Conservation (phyloP, 2,113 vertebrate species). For the Triplophysa rosa region DNA sequence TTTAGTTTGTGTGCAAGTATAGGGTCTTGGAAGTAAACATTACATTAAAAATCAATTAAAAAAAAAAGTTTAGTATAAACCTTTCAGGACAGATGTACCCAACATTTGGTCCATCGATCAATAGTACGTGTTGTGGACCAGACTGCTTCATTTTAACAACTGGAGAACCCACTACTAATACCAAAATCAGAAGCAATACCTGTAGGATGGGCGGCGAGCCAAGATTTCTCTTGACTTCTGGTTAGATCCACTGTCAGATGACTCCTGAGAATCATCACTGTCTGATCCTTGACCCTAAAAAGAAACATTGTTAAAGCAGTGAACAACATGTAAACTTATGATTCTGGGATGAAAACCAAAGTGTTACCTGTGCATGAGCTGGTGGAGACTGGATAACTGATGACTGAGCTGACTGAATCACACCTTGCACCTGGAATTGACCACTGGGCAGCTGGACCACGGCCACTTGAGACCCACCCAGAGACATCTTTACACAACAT, state of each 20-base stretch:
- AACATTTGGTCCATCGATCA: no score
- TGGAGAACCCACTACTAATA: no score
- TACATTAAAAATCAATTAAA: no score
- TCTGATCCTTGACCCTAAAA: slow-evolving; percentile 70
- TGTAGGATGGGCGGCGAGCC: slow-evolving; percentile 95
- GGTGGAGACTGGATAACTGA: slow-evolving; percentile 98
- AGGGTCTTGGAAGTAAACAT: no score
- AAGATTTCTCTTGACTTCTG: slow-evolving; percentile 98
- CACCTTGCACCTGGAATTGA: slow-evolving; percentile 97
- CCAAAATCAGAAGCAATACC: slow-evolving; percentile 67
- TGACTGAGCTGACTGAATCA: slow-evolving; percentile 97
- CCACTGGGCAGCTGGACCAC: slow-evolving; percentile 96
- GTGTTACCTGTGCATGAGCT: slow-evolving; percentile 91
- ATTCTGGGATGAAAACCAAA: background rate
- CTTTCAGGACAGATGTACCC: no score
- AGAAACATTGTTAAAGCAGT: background rate
- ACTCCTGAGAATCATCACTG: slow-evolving; percentile 98
- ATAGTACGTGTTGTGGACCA: no score
- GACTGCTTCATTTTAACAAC: no score
- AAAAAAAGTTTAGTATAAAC: no score
- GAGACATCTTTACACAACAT: slow-evolving; percentile 78
- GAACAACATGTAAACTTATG: background rate
- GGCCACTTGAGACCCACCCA: slow-evolving; percentile 87
- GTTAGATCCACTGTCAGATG: slow-evolving; percentile 93
- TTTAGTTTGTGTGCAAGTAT: no score